phyloP scores from a whole-genome alignment of 2,888 invertebrate genomes.

The Seira musarum region DNA sequence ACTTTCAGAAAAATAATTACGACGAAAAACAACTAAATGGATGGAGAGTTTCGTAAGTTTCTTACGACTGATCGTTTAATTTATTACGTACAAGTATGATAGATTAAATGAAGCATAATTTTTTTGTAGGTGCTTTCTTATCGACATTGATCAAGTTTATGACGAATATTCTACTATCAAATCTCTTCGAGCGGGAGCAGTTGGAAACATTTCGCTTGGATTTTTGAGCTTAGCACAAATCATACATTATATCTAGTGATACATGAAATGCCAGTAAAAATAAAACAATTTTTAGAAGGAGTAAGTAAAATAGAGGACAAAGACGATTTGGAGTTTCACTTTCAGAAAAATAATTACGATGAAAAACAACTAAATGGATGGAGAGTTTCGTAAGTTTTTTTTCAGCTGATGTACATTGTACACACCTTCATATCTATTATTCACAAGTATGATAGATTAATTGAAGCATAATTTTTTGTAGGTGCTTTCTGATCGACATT shows the following conservation, averaged over 20 bases:
- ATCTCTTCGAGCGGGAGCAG: conserved; percentile 57
- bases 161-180: conserved; percentile 58
- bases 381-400: conserved; percentile 58
- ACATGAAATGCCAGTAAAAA: too few species aligned
- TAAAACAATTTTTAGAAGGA: too few species aligned
- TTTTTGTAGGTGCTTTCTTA: conserved; percentile 33
- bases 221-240: conserved; percentile 63
- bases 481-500: conserved; percentile 62
- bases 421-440: not conserved
- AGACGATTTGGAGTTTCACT: conserved; percentile 59
- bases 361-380: conserved; percentile 62
- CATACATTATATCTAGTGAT: conserved; percentile 57
- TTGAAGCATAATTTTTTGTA: conserved; percentile 8
- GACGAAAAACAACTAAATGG: conserved; percentile 62
- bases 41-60: conserved; percentile 61
- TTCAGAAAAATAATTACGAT: conserved; percentile 62
- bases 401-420: not conserved
- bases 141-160: conserved; percentile 60
- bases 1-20: conserved; percentile 61
- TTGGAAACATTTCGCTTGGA: conserved; percentile 58
- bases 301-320: too few species aligned
- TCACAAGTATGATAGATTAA: not conserved
- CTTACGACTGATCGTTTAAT: too few species aligned
- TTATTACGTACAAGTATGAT: too few species aligned
- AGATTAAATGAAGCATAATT: not conserved